These are phyloP conservation scores for Papilio demoleus DNA, from an alignment of 2,888 invertebrate genomes.

Conservation along the genomic window DNA sequence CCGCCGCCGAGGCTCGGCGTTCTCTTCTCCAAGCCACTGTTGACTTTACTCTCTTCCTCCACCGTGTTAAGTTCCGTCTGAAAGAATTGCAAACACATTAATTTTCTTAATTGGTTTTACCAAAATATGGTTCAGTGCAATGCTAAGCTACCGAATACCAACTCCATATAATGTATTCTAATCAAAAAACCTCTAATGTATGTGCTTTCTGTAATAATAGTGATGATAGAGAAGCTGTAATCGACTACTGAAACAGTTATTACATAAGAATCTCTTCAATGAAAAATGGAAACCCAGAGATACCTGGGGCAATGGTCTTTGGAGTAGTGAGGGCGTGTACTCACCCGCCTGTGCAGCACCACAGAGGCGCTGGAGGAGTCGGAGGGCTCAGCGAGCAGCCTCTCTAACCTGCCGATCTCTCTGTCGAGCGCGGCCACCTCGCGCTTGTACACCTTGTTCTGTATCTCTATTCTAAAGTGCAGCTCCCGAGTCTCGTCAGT, in stretches of 20 bases:
- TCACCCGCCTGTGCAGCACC: conserved; percentile 64
- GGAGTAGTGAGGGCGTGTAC: conserved; percentile 19
- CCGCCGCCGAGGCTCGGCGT: conserved; percentile 88
- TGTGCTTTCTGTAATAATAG: too few species aligned
- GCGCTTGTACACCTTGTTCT: conserved; percentile 93
- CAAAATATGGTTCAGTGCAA: not conserved
- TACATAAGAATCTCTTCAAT: not conserved
- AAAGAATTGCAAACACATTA: conserved; percentile 39
- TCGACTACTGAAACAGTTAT: not conserved
- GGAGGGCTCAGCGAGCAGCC: conserved; percentile 84
- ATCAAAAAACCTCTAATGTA: not conserved
- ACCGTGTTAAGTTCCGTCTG: conserved; percentile 77
- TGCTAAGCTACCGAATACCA: not conserved
- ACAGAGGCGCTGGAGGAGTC: conserved; percentile 82
- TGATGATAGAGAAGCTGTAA: too few species aligned
- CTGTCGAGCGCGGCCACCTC: conserved; percentile 91
- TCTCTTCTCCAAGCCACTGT: conserved; percentile 58
- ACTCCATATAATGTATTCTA: not conserved
- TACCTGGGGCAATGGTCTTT: not conserved
- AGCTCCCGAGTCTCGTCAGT: conserved; percentile 92
- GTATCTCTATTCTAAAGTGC: conserved; percentile 94
- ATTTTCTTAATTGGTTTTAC: not conserved
- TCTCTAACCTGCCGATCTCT: conserved; percentile 90
- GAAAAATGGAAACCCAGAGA: too few species aligned
- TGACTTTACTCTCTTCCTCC: conserved; percentile 68